Evolutionary conservation across 2,797 vertebrate species (phyloP).

Genomic region (Botia kubotai): DNA sequence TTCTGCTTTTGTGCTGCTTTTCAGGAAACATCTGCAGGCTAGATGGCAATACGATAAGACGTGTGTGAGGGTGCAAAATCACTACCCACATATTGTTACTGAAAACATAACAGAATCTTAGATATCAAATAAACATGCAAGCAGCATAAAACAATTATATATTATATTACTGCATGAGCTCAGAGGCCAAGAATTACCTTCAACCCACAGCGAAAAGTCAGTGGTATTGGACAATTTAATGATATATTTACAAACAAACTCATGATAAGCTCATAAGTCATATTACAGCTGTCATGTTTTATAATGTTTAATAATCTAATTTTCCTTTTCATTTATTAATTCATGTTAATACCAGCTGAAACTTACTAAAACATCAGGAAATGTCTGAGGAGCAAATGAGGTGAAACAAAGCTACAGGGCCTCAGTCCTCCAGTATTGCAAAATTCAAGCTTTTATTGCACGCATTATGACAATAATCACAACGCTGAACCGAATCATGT

Average conservation of each 20-base stretch:
- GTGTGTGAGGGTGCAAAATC: too few relatives aligned
- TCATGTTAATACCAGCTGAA: neutral
- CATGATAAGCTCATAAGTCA: neutral
- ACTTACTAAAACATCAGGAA: neutral
- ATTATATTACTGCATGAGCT: too few relatives aligned
- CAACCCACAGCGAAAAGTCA: too few relatives aligned
- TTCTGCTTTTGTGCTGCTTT: neutral
- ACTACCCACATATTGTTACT: too few relatives aligned
- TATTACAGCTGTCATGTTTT: too few relatives aligned
- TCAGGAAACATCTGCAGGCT: too few relatives aligned
- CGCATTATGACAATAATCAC: conserved; percentile 3
- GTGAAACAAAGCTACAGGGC: neutral
- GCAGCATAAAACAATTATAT: too few relatives aligned
- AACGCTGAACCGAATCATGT: neutral
- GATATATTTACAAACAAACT: neutral
- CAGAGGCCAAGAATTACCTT: too few relatives aligned
- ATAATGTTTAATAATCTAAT: neutral
- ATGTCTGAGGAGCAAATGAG: neutral
- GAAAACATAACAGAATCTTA: too few relatives aligned
- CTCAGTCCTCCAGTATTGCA: neutral
- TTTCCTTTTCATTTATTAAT: neutral
- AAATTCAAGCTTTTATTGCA: conserved; percentile 24
- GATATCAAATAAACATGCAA: too few relatives aligned
- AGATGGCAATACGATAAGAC: too few relatives aligned
- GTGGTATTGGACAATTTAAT: too few relatives aligned